Evolutionary conservation across 2,888 invertebrate genomes (phyloP), one percentile per base, ranked within the genome.

Genomic region (Drosophila prostipennis): DNA sequence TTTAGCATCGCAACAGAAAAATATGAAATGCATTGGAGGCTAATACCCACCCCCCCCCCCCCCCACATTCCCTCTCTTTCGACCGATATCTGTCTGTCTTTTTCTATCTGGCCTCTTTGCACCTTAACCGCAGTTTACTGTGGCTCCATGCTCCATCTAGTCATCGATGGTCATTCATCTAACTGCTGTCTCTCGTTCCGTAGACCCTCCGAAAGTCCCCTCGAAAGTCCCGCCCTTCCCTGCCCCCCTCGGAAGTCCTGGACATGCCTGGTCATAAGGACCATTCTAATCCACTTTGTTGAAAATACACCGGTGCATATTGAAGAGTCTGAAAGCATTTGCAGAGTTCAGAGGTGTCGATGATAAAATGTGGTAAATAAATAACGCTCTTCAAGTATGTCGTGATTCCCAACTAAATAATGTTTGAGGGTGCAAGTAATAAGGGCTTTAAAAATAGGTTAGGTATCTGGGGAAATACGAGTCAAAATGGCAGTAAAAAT

Each of bases 261-360:
- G 52, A 58, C 52, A 52, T 45, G 55, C 40, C 36, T 76, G 77
- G 71, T 63, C 83, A 71, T 71, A 65, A 82, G 65, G 65, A 79
- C 67, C 77, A 56, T 54, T 77, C 73, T 72, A 80, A 77, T 84
- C 79, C 79, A 70, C 67, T 74, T 79, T 87, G 72, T 70, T 71
- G 73, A 54, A 77, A 74, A 74, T 81, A 77, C 67, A 57, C 54
- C 73, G 75, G 57, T 79, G 73, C 77, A 84, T 83, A 81, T 79
- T 85, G 80, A 76, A 75, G 70, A 87, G 85, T 48, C 73, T 71
- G 52, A 53, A 58, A 60, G 57, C 72, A 56, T 72, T 46, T n/a
- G 10, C 53, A 14, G 26, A 34, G 29, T 14, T 42, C 64, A 64
- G 55, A 34, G 72, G 63, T 49, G 61, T 34, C 42, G 39, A 13